phyloP scores from a whole-genome alignment of 1,140 invertebrate genomes.

The Acyrthosiphon pisum region DNA sequence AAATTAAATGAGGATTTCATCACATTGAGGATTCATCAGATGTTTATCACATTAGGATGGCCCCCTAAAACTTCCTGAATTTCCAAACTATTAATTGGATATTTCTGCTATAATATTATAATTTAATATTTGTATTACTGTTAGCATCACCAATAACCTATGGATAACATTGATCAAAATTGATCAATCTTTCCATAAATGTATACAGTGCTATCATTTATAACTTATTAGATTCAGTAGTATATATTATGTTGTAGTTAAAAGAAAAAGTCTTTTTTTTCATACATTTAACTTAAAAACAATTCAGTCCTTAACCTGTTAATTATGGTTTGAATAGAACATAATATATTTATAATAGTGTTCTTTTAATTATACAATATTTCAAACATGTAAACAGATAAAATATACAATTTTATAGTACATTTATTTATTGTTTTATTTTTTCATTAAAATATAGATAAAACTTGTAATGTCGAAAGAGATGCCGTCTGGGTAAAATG shows the following conservation, averaged over 20 bases:
- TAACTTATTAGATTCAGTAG: background rate
- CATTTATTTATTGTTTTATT: background rate
- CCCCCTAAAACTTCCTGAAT: background rate
- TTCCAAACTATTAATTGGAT: background rate
- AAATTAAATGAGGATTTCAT: too few relatives aligned
- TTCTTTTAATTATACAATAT: too few relatives aligned
- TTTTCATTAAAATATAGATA: conserved; percentile 59
- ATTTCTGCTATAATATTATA: background rate
- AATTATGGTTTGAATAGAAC: background rate
- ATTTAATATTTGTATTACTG: too few relatives aligned
- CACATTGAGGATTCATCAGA: too few relatives aligned
- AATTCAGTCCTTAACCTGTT: too few relatives aligned
- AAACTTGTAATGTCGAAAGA: conserved; percentile 61
- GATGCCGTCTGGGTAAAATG: conserved; percentile 66
- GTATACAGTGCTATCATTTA: background rate
- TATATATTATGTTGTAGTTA: background rate
- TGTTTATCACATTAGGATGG: too few relatives aligned
- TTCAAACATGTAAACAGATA: too few relatives aligned
- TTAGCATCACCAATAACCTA: background rate
- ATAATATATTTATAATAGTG: background rate
- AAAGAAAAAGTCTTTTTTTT: background rate
- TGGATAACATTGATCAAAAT: background rate
- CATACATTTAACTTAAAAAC: background rate
- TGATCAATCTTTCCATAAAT: background rate
- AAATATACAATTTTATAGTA: background rate